These are phyloP conservation scores for Acanthosepion pharaonis DNA, from an alignment of 2,888 invertebrate species.

Conservation along the genomic window DNA sequence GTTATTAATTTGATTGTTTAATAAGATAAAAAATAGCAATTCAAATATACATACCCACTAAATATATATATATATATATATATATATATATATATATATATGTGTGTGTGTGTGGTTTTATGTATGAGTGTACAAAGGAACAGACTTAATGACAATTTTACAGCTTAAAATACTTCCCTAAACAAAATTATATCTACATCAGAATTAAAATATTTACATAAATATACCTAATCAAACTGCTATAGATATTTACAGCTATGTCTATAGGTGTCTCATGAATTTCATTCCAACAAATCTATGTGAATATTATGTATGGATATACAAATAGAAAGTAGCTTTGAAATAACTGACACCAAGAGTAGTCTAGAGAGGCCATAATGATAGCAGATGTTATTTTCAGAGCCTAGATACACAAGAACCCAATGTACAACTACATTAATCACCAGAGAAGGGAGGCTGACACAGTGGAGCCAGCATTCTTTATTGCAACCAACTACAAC, in stretches of 20 bases:
- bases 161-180: too few species aligned
- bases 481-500: neutral
- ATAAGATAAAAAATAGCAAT: too few species aligned
- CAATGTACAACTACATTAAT: neutral
- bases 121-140: too few species aligned
- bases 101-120: too few species aligned
- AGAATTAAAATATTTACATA: too few species aligned
- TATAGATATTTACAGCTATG: neutral
- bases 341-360: neutral
- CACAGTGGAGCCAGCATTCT: neutral
- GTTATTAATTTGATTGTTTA: too few species aligned
- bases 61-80: too few species aligned
- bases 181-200: too few species aligned
- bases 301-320: neutral
- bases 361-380: neutral
- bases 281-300: neutral
- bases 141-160: too few species aligned
- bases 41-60: too few species aligned
- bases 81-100: too few species aligned
- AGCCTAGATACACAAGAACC: neutral
- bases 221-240: neutral
- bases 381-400: constrained; percentile 7
- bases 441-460: neutral
- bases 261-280: neutral
- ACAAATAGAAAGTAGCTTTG: neutral